Evolutionary conservation across 2,888 invertebrate genomes (phyloP), one percentile per base, ranked within the genome.

Genomic region (Campoplex nolae): DNA sequence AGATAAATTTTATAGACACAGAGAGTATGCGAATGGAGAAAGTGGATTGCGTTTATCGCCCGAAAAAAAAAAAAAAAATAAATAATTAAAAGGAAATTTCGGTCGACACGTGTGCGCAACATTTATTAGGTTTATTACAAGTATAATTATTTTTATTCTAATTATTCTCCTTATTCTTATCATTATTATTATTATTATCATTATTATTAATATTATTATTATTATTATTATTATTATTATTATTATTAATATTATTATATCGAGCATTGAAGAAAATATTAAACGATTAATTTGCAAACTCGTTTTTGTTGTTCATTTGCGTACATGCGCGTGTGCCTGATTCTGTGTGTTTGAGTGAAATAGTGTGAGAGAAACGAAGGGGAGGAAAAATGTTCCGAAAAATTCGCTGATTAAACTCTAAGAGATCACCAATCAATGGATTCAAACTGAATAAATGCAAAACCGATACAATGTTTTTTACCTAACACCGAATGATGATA

Each of bases 51-150:
- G 88, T 84, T 84, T 80, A 89, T 88, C 85, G 83, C 51, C 88
- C 71, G 78, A 78, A 35, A 71, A 65, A 80, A 88, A 71, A 65
- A 80, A 88, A 4, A 38, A 38, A 4, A 38, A 38, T 38, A 38
- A 38, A 4, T 38, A 38, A 38, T 1, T 68, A 87, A 84, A 87
- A 87, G 88, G 88, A 68, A 67, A 67, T 68, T 45, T 89, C 48
- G 70, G 79, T 45, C 62, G 83, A 80, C 75, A 80, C 56, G 85
- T 90, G 88, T 89, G 89, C 88, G 90, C 86, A 88, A 84, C 84
- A 88, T 88, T 87, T 90, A 89, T 90, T 91, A 90, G 89, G 86
- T 86, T 23, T 85, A 89, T 89, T 89, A 89, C 88, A 88, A 90
- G 88, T 89, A 79, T 77, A 65, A 77, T 77, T 77, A 67, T 77